Base-by-base conservation (phyloP, 2,797 vertebrate species). In the Pseudochaenichthys georgianus region DNA sequence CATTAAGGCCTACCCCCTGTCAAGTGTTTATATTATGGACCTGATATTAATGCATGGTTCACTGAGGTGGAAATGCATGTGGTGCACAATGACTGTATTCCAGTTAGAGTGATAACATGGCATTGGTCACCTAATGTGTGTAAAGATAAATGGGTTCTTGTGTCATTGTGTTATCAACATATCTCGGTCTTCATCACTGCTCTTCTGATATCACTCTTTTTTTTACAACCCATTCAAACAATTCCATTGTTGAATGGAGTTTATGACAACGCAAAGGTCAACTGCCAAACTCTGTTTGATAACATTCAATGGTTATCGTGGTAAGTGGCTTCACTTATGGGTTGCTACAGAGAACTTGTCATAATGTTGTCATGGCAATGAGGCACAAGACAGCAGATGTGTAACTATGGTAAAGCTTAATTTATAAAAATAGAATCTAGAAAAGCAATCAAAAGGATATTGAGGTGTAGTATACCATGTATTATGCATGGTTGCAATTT, bases 1-100 rank as follows among this genome's bases (percentile, higher is more conserved):
- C 89, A 90, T 92, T 91, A 92, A 76, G 61, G 42, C 41, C 61
- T 12, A 61, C 82, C 77, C 75, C 88, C 87, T 81, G 70, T 82
- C 63, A 85, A 72, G 80, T 86, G 81, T 88, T 89, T 86, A 68
- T 80, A 80, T 86, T 79, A 88, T 31, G 59, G 75, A 42, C 15
- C 51, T 31, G 70, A 79, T 68, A 82, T 73, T 66, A 87, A 88
- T 78, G 60, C 75, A 83, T 84, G 48, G 52, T 42, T 88, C 87
- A n/a, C 77, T 50, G 87, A 75, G 82, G 80, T 71, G 73, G 80
- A 84, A 85, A 81, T 64, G 17, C 86, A 86, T 69, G 76, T 23
- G 7, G 84, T 13, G 82, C 47, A 62, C 65, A 82, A 70, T 64
- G 58, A 87, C 70, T 75, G 70, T n/a, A 23, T 47, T 71, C 54